Evolutionary conservation across 2,113 vertebrate species (phyloP).

Genomic region (Crotalus helleri): DNA sequence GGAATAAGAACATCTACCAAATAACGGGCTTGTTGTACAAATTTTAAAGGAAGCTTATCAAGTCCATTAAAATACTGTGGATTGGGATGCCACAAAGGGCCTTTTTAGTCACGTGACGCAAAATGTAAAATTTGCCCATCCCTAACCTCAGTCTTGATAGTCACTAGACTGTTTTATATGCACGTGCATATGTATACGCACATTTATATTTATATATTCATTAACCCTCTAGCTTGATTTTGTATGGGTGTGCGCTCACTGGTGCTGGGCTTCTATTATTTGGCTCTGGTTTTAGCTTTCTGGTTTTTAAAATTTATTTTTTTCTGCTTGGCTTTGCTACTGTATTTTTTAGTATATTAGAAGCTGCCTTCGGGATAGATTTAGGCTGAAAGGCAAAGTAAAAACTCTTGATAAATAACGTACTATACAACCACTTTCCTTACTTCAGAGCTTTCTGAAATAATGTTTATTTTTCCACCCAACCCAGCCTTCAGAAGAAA

Average conservation of each 20-base stretch:
- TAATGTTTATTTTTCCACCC: neutral
- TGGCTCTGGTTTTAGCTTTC: neutral
- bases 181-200: neutral
- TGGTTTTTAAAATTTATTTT: neutral
- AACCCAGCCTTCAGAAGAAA: neutral
- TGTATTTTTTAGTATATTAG: neutral
- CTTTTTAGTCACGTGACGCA: neutral
- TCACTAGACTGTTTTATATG: neutral
- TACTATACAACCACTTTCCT: neutral
- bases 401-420: neutral
- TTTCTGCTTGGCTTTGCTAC: neutral
- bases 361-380: neutral
- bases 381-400: neutral
- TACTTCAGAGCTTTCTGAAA: neutral
- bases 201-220: neutral
- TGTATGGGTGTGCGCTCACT: neutral
- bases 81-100: neutral
- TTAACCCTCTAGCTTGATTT: neutral
- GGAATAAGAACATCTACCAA: neutral
- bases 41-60: neutral
- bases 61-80: neutral
- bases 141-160: neutral
- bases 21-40: neutral
- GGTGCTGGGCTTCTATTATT: neutral
- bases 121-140: neutral